Conservation (phyloP, 2,797 vertebrate genomes). For the Kryptolebias ocellatus region DNA sequence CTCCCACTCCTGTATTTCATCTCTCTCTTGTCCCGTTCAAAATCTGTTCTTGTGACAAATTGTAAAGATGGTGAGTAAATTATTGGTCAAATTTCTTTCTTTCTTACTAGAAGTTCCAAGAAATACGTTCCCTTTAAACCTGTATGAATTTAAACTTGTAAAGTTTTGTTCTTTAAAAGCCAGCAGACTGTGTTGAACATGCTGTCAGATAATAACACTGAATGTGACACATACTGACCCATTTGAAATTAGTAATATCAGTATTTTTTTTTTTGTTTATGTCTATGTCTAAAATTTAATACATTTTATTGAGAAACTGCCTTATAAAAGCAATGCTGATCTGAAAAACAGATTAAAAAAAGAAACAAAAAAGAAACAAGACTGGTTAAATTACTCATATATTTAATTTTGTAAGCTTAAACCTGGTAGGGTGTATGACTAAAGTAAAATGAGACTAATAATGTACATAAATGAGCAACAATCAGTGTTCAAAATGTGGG, state of each 20-base stretch:
- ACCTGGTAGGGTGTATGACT: too few relatives aligned
- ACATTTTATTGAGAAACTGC: not conserved
- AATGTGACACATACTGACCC: too few relatives aligned
- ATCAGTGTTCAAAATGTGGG: too few relatives aligned
- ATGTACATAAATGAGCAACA: too few relatives aligned
- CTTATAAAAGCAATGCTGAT: not conserved
- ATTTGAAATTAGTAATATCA: too few relatives aligned
- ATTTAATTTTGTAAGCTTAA: too few relatives aligned
- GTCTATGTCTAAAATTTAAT: not conserved
- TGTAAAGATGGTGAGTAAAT: conserved; percentile 74
- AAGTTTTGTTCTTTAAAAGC: not conserved
- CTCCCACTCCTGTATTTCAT: conserved; percentile 38
- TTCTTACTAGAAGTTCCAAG: not conserved
- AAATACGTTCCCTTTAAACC: not conserved
- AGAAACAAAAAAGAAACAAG: too few relatives aligned
- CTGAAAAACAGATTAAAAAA: too few relatives aligned
- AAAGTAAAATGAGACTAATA: not conserved
- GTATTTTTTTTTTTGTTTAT: not conserved
- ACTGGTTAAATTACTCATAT: too few relatives aligned
- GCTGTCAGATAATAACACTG: too few relatives aligned
- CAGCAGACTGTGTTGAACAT: not conserved
- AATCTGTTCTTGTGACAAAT: conserved; percentile 44
- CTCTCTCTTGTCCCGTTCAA: conserved; percentile 40
- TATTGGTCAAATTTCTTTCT: not conserved
- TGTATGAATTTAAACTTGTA: not conserved